phyloP scores from a whole-genome alignment of 2,888 invertebrate genomes.

The Drosophila fungiperda region DNA sequence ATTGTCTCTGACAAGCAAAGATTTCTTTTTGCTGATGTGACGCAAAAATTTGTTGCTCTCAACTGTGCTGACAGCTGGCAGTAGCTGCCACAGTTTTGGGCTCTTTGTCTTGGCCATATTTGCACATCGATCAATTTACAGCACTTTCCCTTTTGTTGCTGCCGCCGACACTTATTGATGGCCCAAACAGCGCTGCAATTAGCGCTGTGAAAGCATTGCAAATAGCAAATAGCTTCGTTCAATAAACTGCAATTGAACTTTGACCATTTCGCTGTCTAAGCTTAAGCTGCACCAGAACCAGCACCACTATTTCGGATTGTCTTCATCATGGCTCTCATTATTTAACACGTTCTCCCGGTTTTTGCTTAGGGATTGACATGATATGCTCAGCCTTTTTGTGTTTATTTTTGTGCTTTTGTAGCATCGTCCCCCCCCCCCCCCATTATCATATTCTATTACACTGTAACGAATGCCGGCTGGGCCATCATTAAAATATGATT shows the following conservation, averaged over 20 bases:
- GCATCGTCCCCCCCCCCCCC: too few species aligned
- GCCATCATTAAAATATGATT: constrained; percentile 81
- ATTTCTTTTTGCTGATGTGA: constrained; percentile 41
- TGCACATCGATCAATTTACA: constrained; percentile 74
- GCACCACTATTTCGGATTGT: constrained; percentile 21
- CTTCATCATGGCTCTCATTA: constrained; percentile 43
- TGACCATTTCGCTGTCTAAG: constrained; percentile 3
- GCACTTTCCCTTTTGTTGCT: constrained; percentile 60
- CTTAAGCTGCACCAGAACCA: constrained; percentile 6
- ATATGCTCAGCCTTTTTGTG: constrained; percentile 37
- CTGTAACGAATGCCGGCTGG: constrained; percentile 61
- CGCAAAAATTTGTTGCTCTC: constrained; percentile 12
- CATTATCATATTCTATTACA: too few species aligned
- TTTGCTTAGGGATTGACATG: constrained; percentile 64
- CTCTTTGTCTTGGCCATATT: constrained; percentile 47
- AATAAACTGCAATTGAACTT: constrained; percentile 71
- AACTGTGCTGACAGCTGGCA: constrained; percentile 24
- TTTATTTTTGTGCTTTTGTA: constrained; percentile 3
- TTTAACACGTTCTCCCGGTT: constrained; percentile 30
- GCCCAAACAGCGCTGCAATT: constrained; percentile 60
- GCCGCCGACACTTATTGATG: constrained; percentile 24
- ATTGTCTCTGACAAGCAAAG: constrained; percentile 40
- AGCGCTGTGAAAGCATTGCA: constrained; percentile 64
- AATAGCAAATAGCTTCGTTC: constrained; percentile 60
- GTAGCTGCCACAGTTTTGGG: constrained; percentile 20